Evolutionary conservation across 30 jellyfish, hydroid and myxozoan genomes (phyloP).

Genomic region (Clytia hemisphaerica): DNA sequence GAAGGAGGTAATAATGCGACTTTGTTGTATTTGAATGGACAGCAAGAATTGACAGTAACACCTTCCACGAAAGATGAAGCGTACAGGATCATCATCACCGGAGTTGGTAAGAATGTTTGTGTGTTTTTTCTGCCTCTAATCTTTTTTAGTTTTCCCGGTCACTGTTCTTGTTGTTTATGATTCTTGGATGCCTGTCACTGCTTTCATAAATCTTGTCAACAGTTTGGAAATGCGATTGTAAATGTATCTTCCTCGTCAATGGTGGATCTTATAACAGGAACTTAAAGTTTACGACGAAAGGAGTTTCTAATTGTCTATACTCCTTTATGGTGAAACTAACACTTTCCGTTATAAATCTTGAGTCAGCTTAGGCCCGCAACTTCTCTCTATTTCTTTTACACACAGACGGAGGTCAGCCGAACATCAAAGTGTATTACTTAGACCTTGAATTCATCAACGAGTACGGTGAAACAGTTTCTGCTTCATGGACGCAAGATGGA

Average conservation of each 20-base stretch:
- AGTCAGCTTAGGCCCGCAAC: background rate
- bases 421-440: constrained; percentile 56
- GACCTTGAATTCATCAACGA: constrained; percentile 51
- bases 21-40: constrained; percentile 60
- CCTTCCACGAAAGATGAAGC: constrained; percentile 46
- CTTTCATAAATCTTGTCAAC: no score
- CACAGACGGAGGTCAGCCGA: no score
- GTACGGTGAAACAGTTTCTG: constrained; percentile 45
- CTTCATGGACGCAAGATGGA: constrained; percentile 63
- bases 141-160: no score
- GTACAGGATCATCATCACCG: constrained; percentile 57
- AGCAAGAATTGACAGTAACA: constrained; percentile 45
- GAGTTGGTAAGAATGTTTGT: background rate
- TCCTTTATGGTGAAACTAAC: background rate
- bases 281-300: no score
- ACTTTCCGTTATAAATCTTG: background rate
- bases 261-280: no score
- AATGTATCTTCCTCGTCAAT: no score
- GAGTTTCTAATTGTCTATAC: constrained; percentile 1
- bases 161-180: no score
- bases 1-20: constrained; percentile 24
- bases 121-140: no score
- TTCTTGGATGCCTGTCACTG: no score
- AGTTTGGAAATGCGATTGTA: no score
- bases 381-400: background rate